These are phyloP conservation scores for Metridium senile DNA, from an alignment of 92 coral and sea anemone species.

Conservation along the genomic window DNA sequence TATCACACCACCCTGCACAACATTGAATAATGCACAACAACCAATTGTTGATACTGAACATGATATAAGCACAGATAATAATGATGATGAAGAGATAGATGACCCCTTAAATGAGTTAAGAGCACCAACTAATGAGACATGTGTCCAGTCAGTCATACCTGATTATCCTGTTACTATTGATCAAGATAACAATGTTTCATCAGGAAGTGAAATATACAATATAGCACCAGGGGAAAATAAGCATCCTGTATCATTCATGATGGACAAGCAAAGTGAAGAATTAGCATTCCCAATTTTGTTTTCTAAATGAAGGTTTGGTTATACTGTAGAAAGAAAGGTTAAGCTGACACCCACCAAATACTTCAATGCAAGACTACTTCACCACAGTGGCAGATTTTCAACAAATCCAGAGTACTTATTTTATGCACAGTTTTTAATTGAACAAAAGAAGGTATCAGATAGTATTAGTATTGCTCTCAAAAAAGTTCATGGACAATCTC, in stretches of 20 bases:
- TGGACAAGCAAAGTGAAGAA: conserved; percentile 60
- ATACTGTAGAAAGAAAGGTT: no score
- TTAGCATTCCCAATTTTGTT: no score
- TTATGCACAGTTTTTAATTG: no score
- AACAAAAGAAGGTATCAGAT: no score
- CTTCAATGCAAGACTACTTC: no score
- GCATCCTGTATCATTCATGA: conserved; percentile 58
- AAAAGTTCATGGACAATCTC: no score
- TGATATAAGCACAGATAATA: conserved; percentile 15
- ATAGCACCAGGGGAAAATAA: conserved; percentile 48
- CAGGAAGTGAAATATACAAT: conserved; percentile 62
- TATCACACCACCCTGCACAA: no score
- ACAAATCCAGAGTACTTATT: no score
- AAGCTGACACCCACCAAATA: no score
- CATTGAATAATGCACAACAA: not conserved
- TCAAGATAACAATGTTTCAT: conserved; percentile 24
- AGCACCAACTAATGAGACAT: conserved; percentile 55
- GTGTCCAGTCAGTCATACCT: conserved; percentile 59
- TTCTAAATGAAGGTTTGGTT: no score
- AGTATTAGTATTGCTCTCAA: no score
- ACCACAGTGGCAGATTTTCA: no score
- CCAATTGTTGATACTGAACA: not conserved
- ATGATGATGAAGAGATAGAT: conserved; percentile 44
- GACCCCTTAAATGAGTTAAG: conserved; percentile 59
- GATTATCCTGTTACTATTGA: conserved; percentile 55